These are phyloP conservation scores for Tinamus guttatus DNA, from an alignment of 2,113 vertebrate genomes.

Conservation along the genomic window DNA sequence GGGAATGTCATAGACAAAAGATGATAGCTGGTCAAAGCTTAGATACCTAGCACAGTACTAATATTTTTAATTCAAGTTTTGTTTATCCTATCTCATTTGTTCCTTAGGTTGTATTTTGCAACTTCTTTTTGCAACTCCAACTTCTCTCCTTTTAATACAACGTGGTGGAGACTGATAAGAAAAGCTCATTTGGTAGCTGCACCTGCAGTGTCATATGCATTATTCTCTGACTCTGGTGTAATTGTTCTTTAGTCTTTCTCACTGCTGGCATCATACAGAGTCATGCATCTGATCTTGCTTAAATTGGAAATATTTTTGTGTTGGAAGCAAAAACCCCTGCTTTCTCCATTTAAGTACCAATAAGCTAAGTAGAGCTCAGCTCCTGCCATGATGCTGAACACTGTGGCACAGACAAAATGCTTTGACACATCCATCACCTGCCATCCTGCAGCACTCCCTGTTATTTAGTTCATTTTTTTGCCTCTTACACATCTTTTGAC, in stretches of 20 bases:
- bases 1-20: not conserved
- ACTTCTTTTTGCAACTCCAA: no score
- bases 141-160: not conserved
- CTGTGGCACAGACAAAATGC: not conserved
- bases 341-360: not conserved
- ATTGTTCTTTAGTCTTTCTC: not conserved
- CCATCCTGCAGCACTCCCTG: not conserved
- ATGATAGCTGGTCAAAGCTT: not conserved
- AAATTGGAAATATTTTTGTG: not conserved
- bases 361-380: not conserved
- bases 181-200: not conserved
- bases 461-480: not conserved
- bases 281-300: not conserved
- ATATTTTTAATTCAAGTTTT: not conserved
- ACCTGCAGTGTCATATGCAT: no score
- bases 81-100: not conserved
- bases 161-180: not conserved
- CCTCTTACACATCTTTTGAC: not conserved
- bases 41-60: rapidly evolving
- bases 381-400: not conserved
- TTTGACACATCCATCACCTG: not conserved
- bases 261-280: not conserved
- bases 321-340: not conserved
- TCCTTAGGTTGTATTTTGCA: not conserved
- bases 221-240: no score